Evolutionary conservation across 1,140 invertebrate species (phyloP).

Genomic region (Phymastichus coffea): DNA sequence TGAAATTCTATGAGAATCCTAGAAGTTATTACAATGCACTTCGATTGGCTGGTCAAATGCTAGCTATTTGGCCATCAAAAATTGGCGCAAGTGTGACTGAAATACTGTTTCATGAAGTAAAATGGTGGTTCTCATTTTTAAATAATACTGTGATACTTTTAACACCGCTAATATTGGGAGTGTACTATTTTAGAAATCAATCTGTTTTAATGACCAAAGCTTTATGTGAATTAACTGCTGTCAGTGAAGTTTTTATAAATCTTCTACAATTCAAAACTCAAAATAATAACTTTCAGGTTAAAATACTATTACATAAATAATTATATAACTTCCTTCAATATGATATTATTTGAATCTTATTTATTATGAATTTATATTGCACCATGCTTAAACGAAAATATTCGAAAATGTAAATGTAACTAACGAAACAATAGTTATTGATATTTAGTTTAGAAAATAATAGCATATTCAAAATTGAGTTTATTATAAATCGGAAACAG

Average conservation of each 20-base stretch:
- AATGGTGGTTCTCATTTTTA: neutral
- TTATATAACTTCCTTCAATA: no score
- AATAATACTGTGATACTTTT: slow-evolving; percentile 24
- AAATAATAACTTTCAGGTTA: slow-evolving; percentile 29
- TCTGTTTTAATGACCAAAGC: slow-evolving; percentile 27
- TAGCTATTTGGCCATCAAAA: slow-evolving; percentile 1
- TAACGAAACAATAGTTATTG: no score
- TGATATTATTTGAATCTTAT: no score
- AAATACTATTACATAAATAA: no score
- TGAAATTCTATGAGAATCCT: neutral
- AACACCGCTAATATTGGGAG: slow-evolving; percentile 25
- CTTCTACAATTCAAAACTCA: slow-evolving; percentile 30
- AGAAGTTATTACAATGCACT: neutral
- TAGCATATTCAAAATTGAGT: no score
- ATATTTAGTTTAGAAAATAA: no score
- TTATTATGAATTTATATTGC: no score
- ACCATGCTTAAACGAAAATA: no score
- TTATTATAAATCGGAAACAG: no score
- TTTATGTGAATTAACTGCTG: slow-evolving; percentile 32
- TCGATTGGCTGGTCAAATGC: neutral
- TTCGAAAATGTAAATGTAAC: no score
- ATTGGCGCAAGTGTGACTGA: neutral
- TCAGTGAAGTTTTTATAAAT: slow-evolving; percentile 30
- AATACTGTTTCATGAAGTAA: neutral
- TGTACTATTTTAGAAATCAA: slow-evolving; percentile 27